Base-by-base conservation (phyloP, 2,113 vertebrate species). In the Corythoichthys intestinalis region DNA sequence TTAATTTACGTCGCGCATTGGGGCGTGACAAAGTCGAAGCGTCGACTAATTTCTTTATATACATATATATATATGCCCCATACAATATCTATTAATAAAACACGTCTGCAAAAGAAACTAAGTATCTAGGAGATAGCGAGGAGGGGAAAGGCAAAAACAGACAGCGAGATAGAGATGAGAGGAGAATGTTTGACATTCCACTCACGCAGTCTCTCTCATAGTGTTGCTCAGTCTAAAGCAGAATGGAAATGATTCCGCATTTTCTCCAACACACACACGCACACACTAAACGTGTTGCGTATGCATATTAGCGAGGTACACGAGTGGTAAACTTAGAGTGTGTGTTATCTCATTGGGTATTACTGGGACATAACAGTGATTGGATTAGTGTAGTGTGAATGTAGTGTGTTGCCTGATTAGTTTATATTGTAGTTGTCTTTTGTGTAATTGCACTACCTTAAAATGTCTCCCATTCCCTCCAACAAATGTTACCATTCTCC, bases 131-230 rank as follows among this genome's bases (percentile, higher is more conserved):
- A 68, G 61, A 70, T 35, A 15, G 73, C 48, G 66, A 74, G 74
- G 72, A 70, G 64, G 67, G 9, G 17, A 60, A 74, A 60, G 50
- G 14, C 15, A 28, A 28, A 44, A 37, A 49, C 15, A 72, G 59
- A 70, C 38, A 49, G 66, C 66, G 70, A 67, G 74, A 59, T 63
- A 70, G 70, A 66, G 72, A 82, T 85, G 84, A 88, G 73, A 85
- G 81, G 70, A 65, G 73, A 64, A 73, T 86, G 81, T 91, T 63
- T 92, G 76, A 87, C 80, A 92, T 91, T 91, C 90, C 66, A 68
- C 83, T 84, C 89, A 91, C 89, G 87, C 80, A 67, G 37, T 39
- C 35, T 52, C 64, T 81, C 73, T 71, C 70, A 83, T 72, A 85
- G 80, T 77, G 75, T 86, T 75, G 84, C 81, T 82, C 69, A 50